Evolutionary conservation across 64 coral and sea anemone species (phyloP), one percentile per base, ranked within the genome.

Genomic region (Anthopleura sola): DNA sequence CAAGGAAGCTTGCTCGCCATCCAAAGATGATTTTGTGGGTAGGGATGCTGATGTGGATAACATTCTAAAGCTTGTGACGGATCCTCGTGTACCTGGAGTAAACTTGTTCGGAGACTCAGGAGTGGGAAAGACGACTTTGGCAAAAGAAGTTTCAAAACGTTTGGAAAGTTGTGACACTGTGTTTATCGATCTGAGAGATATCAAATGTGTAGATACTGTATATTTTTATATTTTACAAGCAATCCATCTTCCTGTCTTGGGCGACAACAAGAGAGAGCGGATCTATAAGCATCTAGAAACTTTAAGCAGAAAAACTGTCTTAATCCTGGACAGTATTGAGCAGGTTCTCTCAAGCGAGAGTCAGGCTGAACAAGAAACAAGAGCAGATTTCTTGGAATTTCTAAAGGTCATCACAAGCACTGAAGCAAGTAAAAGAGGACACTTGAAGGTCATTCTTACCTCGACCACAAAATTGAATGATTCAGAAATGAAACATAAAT

Each of bases 281-380:
- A 77, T 77, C 31, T 77, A 80, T 60, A 54, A 40, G 76, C 24
- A 81, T 15, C 20, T 81, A 40, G 26, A 82, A 77, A 37, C 3
- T 77, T 77, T 40, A 20, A 34, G 8, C 3, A 19, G 2, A 77
- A 37, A 77, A 46, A 78, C 79, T 81, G 48, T 88, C 16, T 46
- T 88, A 36, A 17, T 88, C 62, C 49, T 88, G 56, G 86, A 88
- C 38, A 88, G 64, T 48, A 44, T 75, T 60, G 86, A 88, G 50
- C 46, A 88, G 54, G 24, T 82, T n/a, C 23, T 88, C 39, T 33
- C 56, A 55, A 88, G 82, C 21, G 1, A 49, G 18, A 83, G 23
- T 26, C 5, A 62, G 24, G 21, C 4, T n/a, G 58, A 62, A 8
- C 58, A 62, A n/a, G 24, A 62, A 62, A 53, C 50, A 14, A 62